Percentiles rank a stretch among this genome's conserved stretches.
These are phyloP conservation scores for Babylonia areolata DNA, from an alignment of 1,140 invertebrate genomes.

Conservation along the genomic window DNA sequence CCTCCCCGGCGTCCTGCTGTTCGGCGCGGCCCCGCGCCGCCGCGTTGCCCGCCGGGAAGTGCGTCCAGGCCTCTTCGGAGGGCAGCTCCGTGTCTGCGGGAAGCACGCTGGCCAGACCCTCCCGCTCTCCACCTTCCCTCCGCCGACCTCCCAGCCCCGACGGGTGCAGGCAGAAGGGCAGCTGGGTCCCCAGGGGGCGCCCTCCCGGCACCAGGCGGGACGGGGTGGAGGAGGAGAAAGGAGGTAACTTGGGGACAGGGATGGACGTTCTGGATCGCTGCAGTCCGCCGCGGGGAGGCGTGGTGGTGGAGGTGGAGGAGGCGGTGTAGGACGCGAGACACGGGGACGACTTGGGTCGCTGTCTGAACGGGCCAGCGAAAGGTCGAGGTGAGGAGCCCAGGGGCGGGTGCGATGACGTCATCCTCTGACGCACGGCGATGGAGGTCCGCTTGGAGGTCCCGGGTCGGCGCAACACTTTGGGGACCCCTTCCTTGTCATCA, in stretches of 20 bases:
- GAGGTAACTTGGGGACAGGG: background rate
- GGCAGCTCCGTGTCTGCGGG: conserved; percentile 21
- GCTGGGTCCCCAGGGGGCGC: background rate
- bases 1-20: conserved; percentile 32
- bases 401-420: conserved; percentile 10
- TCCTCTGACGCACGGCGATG: background rate
- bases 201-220: background rate
- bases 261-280: background rate
- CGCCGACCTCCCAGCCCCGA: background rate
- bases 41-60: conserved; percentile 23
- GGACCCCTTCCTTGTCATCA: background rate
- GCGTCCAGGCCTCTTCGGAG: conserved; percentile 30
- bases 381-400: background rate
- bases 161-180: conserved; percentile 19
- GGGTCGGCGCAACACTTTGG: background rate
- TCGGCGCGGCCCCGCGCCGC: conserved; percentile 19
- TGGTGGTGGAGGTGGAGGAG: background rate
- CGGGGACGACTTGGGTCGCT: conserved; percentile 11
- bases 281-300: background rate
- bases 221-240: background rate
- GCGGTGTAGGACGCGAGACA: background rate
- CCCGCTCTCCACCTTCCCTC: background rate
- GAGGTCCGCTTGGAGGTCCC: background rate
- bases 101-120: conserved; percentile 33
- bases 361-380: background rate